Base-by-base conservation (phyloP, 2,888 invertebrate genomes). In the Agrypnus murinus region DNA sequence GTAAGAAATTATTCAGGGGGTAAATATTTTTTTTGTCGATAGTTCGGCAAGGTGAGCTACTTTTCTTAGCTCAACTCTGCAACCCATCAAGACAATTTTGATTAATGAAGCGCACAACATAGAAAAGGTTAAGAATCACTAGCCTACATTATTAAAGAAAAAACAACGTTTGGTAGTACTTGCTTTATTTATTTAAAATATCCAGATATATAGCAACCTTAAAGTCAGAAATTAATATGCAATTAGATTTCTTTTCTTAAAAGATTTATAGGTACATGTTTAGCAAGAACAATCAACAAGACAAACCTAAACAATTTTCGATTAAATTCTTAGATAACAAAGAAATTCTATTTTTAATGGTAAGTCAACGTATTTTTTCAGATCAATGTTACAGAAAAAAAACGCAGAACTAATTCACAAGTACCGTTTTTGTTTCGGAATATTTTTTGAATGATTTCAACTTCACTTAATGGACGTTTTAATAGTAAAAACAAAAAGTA, bases 401-500 rank as follows among this genome's bases (percentile, higher is more conserved):
- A 36, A n/a, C n/a, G n/a, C 32, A 45, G 14, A 19, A 14, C 9
- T 50, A 53, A 53, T 43, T 59, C n/a, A 45, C 67, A 67, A 67
- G 67, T 67, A 67, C 67, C 32, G 50, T 46, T 48, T 60, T 65
- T 65, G 12, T 43, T 14, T 25, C 12, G 1, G 31, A 40, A 58
- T 43, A 58, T 58, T 43, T 43, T 58, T 36, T 9, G 31, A 25
- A 36, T 17, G 12, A 48, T 14, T 19, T 8, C 17, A 62, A 57
- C 63, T 63, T 63, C 15, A 69, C 64, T 38, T 57, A 69, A 63
- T 48, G 64, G 58, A n/a, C 7, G 12, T 40, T 10, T 40, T 40
- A 40, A 40, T n/a, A 36, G 7, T 25, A 25, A 25, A 25, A 25
- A 25, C 25, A 25, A 3, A 25, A 5, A 5, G 3, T 3, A 3